Conservation (phyloP, 2,888 invertebrate genomes). For the Cosmopolites sordidus region DNA sequence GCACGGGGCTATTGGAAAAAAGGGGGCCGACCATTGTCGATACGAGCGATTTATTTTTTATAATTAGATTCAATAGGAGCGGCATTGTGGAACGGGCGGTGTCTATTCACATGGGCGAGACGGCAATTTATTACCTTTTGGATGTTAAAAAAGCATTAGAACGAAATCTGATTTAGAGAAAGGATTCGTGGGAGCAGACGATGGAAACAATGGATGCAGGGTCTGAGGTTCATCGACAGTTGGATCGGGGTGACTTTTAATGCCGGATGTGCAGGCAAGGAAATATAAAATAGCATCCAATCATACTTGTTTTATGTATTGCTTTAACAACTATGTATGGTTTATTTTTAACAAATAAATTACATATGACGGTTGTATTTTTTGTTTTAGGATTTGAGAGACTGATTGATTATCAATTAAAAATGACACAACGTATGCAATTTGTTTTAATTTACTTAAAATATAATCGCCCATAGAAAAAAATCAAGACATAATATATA, state of each 20-base stretch:
- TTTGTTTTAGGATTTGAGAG: too few relatives aligned
- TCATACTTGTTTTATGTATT: too few relatives aligned
- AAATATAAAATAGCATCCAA: too few relatives aligned
- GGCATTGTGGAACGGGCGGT: constrained; percentile 26
- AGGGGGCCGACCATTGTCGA: constrained; percentile 16
- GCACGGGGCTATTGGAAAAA: not conserved
- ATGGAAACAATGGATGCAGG: constrained; percentile 9
- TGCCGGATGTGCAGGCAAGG: too few relatives aligned
- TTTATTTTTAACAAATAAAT: too few relatives aligned
- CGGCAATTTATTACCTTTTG: constrained; percentile 29
- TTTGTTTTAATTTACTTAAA: too few relatives aligned
- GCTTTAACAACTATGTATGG: too few relatives aligned
- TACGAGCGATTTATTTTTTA: constrained; percentile 43
- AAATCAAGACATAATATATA: too few relatives aligned
- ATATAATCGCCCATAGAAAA: too few relatives aligned
- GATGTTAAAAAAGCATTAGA: constrained; percentile 29
- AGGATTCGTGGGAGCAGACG: constrained; percentile 24
- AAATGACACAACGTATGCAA: too few relatives aligned
- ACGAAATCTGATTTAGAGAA: constrained; percentile 26
- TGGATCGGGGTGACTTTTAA: not conserved
- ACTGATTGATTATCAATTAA: too few relatives aligned
- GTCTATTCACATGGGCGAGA: constrained; percentile 26
- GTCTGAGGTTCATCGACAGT: not conserved
- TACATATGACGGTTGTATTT: too few relatives aligned
- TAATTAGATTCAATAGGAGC: constrained; percentile 44